phyloP scores from a whole-genome alignment of 2,113 vertebrate genomes.

The Eulemur macaco region DNA sequence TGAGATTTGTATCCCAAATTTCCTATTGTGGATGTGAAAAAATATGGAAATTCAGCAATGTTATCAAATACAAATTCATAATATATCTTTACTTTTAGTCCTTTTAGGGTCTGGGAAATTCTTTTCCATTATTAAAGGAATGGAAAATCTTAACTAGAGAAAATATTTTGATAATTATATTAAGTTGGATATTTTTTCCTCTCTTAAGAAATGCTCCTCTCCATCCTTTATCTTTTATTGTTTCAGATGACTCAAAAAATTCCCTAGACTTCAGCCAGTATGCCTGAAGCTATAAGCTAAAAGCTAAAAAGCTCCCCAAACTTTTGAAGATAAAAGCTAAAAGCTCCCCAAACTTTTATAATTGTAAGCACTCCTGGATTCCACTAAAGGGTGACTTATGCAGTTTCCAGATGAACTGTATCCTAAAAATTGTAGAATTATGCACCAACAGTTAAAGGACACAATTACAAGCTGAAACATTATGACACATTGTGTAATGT shows the following conservation, averaged over 20 bases:
- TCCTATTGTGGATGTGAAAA: slow-evolving; percentile 67
- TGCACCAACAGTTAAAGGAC: slow-evolving; percentile 81
- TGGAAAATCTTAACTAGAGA: slow-evolving; percentile 51
- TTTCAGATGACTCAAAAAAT: slow-evolving; percentile 58
- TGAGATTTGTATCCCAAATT: slow-evolving; percentile 67
- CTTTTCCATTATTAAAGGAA: background rate
- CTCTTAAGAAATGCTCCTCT: slow-evolving; percentile 35
- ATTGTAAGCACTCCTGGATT: slow-evolving; percentile 83
- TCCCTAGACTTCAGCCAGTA: background rate
- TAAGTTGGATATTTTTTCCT: slow-evolving; percentile 44
- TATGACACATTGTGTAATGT: slow-evolving; percentile 83
- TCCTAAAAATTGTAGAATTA: slow-evolving; percentile 79
- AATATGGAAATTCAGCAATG: slow-evolving; percentile 41
- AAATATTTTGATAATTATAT: slow-evolving; percentile 43
- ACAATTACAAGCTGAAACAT: slow-evolving; percentile 81
- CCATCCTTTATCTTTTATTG: slow-evolving; percentile 42
- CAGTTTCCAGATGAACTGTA: slow-evolving; percentile 79
- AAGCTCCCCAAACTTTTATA: slow-evolving; percentile 79
- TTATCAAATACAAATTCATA: slow-evolving; percentile 53
- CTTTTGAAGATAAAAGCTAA: background rate
- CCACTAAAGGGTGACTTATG: slow-evolving; percentile 79
- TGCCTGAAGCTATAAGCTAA: background rate
- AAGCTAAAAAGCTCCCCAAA: too few species aligned
- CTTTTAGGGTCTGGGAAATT: slow-evolving; percentile 29
- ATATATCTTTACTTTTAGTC: slow-evolving; percentile 63